phyloP scores from a whole-genome alignment of 1,140 invertebrate genomes.

The Drosophila rhopaloa region DNA sequence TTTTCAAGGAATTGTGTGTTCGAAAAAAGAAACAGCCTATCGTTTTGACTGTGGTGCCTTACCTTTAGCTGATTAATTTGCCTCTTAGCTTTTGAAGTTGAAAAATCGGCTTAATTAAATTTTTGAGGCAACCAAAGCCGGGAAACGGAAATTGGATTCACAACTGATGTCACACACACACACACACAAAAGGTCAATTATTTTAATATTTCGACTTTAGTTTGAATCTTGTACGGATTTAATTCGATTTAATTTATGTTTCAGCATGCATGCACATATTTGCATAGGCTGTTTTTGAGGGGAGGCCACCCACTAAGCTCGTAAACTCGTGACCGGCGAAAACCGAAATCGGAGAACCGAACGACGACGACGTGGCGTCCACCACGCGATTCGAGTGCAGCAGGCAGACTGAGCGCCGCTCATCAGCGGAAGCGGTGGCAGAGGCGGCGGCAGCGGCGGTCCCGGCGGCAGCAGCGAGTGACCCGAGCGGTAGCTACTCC shows the following conservation, averaged over 20 bases:
- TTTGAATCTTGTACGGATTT: conserved; percentile 60
- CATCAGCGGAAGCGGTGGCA: conserved; percentile 27
- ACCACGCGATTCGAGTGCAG: conserved; percentile 67
- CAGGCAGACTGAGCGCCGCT: conserved; percentile 28
- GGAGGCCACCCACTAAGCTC: conserved; percentile 47
- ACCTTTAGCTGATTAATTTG: conserved; percentile 28
- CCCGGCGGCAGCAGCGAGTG: conserved; percentile 50
- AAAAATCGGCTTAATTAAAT: conserved; percentile 36
- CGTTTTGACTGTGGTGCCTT: background rate
- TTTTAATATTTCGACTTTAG: conserved; percentile 63
- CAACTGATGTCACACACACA: conserved; percentile 27
- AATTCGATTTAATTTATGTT: conserved; percentile 74
- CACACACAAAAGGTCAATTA: conserved; percentile 27
- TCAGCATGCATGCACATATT: conserved; percentile 55
- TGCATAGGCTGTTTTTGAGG: conserved; percentile 42
- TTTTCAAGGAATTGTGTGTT: background rate
- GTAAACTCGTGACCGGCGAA: conserved; percentile 55
- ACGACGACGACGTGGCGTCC: conserved; percentile 32
- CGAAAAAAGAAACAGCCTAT: background rate
- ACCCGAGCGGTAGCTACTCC: conserved; percentile 28
- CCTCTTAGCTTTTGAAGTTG: background rate
- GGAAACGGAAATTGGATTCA: conserved; percentile 61
- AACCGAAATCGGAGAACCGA: conserved; percentile 53
- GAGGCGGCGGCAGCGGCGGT: conserved; percentile 38
- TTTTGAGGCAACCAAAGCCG: conserved; percentile 12